Percentiles rank a stretch among this genome's conserved stretches.
Conservation (phyloP, 2,797 vertebrate genomes). For the Gambelia wislizenii region DNA sequence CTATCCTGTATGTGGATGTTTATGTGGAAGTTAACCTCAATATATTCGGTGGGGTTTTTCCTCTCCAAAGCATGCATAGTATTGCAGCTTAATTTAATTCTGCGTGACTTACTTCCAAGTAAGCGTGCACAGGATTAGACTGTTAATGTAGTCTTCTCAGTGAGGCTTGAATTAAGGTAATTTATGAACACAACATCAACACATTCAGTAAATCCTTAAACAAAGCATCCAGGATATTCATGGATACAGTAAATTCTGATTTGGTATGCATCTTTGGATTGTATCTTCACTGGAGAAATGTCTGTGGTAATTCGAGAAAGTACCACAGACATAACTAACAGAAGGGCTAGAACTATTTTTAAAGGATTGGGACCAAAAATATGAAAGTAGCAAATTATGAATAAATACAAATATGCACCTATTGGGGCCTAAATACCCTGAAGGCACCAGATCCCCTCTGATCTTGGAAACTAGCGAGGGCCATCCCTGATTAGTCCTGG, state of each 20-base stretch:
- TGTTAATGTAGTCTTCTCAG: background rate
- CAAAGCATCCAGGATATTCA: background rate
- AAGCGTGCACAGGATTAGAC: background rate
- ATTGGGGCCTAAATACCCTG: no score
- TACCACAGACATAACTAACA: background rate
- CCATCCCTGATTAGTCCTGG: no score
- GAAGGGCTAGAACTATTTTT: no score
- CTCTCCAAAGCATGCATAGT: background rate
- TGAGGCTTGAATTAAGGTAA: constrained; percentile 14
- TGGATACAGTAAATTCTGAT: constrained; percentile 4
- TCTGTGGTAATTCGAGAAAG: background rate
- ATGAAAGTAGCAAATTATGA: no score
- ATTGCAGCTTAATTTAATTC: constrained; percentile 3
- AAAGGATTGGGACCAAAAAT: no score
- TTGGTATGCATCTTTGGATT: background rate
- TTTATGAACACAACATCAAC: constrained; percentile 5
- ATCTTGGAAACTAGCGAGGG: no score
- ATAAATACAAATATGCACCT: no score
- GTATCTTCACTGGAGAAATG: background rate
- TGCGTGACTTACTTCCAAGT: background rate
- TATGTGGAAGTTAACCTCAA: background rate
- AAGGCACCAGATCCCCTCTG: no score
- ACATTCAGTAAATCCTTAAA: background rate
- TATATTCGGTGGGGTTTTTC: background rate
- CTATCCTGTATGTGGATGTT: background rate